Conservation (phyloP, 2,888 invertebrate genomes). For the Andrena minutula region DNA sequence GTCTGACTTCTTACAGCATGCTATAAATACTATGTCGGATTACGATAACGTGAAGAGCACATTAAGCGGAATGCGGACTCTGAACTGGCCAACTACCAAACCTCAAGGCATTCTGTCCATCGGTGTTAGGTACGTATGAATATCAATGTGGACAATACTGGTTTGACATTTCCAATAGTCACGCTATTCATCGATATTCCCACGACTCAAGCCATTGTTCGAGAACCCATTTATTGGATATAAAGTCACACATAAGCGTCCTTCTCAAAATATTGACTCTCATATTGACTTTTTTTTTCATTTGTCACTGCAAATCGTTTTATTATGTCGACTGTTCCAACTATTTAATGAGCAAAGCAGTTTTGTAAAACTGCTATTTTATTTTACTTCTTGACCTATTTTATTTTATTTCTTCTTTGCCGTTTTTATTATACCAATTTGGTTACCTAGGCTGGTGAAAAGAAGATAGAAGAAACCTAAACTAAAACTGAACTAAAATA, state of each 20-base stretch:
- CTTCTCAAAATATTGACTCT: no score
- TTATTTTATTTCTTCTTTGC: no score
- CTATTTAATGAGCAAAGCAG: no score
- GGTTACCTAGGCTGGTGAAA: no score
- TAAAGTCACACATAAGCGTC: background rate
- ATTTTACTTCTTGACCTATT: no score
- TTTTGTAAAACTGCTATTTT: no score
- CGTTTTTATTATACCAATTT: no score
- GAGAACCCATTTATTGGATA: background rate
- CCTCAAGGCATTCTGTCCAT: conserved; percentile 11
- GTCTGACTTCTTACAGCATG: background rate
- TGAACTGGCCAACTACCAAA: conserved; percentile 13
- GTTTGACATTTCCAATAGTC: background rate
- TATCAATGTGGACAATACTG: background rate
- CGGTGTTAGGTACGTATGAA: conserved; percentile 47
- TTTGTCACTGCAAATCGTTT: no score
- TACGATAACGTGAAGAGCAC: background rate
- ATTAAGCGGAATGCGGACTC: conserved; percentile 5
- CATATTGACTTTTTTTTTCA: no score
- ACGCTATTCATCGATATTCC: background rate
- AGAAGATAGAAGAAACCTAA: no score
- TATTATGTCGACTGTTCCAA: no score
- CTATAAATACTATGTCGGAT: conserved; percentile 24
- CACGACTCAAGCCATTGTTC: background rate
- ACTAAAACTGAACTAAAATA: no score